Evolutionary conservation across 2,797 vertebrate species (phyloP).

Genomic region (Tympanoctomys barrerae): DNA sequence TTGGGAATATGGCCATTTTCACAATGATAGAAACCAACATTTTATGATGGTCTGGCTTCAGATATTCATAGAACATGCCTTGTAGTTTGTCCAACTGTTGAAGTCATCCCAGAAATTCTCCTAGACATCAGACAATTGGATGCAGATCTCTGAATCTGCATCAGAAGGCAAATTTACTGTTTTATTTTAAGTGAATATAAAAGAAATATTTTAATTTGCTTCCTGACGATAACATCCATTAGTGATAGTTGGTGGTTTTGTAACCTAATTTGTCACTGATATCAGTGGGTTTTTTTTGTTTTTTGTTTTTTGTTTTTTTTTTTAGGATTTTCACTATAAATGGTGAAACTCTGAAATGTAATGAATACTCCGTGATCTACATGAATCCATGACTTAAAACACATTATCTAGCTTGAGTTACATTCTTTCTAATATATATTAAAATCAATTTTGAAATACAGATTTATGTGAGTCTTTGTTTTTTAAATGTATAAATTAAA

Average conservation of each 20-base stretch:
- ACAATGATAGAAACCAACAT: not conserved
- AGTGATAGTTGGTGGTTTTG: not conserved
- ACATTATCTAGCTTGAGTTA: not conserved
- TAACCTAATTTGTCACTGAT: not conserved
- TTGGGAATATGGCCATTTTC: too few species aligned
- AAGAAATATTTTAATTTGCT: not conserved
- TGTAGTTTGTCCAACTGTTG: not conserved
- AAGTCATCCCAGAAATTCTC: not conserved
- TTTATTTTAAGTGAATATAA: not conserved
- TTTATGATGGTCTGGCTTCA: not conserved
- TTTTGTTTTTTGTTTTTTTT: too few species aligned
- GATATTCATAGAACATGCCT: not conserved
- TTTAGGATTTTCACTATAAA: not conserved
- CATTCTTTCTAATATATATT: not conserved
- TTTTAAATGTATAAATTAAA: not conserved
- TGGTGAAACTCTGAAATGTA: not conserved
- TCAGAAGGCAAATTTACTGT: not conserved
- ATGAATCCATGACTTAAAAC: not conserved
- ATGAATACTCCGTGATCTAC: not conserved
- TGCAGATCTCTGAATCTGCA: rapidly evolving
- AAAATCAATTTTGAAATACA: not conserved
- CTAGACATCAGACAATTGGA: not conserved
- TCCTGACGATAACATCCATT: not conserved
- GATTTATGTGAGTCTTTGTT: not conserved
- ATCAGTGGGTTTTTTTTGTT: not conserved